Evolutionary conservation across 1,140 invertebrate genomes (phyloP), one percentile per base, ranked within the genome.

Genomic region (Onthophagus taurus): DNA sequence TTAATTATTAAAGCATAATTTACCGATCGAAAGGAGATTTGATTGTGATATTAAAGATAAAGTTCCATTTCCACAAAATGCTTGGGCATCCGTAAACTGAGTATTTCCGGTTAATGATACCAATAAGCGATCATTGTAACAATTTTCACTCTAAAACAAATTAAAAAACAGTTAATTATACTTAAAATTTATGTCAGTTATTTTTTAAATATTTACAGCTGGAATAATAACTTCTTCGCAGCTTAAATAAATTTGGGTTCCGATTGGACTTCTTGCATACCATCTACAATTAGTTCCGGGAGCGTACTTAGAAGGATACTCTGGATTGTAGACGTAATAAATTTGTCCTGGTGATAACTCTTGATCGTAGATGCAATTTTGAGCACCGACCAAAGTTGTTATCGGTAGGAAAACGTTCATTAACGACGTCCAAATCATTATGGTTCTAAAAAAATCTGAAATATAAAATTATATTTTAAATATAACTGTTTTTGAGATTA

Each of bases 41-140:
- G 39, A 49, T 69, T 69, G 2, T 0, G 75, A 74, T 1, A 63
- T 42, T 1, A 67, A 37, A n/a, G 42, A 61, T 6, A 77, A 51
- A 0, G 52, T 50, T 0, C 71, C 68, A 0, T 38, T 42, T 7
- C 76, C 77, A 47, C 78, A 80, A 49, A 74, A 78, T 6, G 53
- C 64, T 4, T 69, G 59, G 1, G 66, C 62, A 20, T 62, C 54
- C 1, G 44, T 26, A 11, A 77, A 52, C 16, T 60, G 52, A 1
- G 57, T 48, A 45, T 74, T 64, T 12, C 73, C 75, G 4, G 55
- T 63, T 29, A 50, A 60, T 6, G 72, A 74, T 17, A 75, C 54
- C 1, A 68, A 51, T 0, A 77, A 50, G 4, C 66, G 60, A 51
- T 76, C 74, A 31, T 57, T 26, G 1, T 18, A 23, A 48, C 76